These are phyloP conservation scores for Eriocheir sinensis DNA, from an alignment of 1,140 invertebrate genomes.

Conservation along the genomic window DNA sequence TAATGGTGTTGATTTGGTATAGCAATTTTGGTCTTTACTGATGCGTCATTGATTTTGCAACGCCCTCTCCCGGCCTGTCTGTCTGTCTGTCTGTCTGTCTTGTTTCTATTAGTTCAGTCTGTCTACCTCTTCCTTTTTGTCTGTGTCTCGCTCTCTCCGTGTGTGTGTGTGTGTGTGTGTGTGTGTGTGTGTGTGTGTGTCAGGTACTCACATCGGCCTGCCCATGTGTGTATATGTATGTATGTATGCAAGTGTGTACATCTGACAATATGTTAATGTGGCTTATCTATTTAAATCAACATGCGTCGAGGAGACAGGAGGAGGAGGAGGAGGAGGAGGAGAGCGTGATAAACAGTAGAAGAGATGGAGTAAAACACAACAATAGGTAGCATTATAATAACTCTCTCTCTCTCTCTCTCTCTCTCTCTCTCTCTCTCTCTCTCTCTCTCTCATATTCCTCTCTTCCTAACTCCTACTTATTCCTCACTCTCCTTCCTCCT, in stretches of 20 bases:
- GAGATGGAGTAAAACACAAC: not conserved
- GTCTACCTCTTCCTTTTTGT: not conserved
- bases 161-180: not conserved
- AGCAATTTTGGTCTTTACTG: not conserved
- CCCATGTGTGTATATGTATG: constrained; percentile 40
- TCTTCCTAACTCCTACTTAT: not conserved
- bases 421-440: constrained; percentile 7
- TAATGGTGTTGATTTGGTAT: not conserved
- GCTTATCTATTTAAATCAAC: not conserved
- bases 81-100: not conserved
- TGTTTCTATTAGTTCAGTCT: not conserved
- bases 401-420: constrained; percentile 27
- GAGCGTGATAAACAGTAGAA: not conserved
- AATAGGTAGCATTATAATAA: not conserved
- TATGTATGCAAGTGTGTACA: constrained; percentile 37
- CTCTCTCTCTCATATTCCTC: not conserved
- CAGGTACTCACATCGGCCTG: not conserved
- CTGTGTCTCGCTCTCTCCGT: not conserved
- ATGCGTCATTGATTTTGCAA: not conserved
- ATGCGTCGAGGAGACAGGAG: not conserved
- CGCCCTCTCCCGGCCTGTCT: not conserved
- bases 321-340: not conserved
- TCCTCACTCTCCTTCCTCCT: too few relatives aligned
- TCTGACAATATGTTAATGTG: not conserved
- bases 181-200: not conserved